These are phyloP conservation scores for Macropodus opercularis DNA, from an alignment of 2,797 vertebrate genomes.

Conservation along the genomic window DNA sequence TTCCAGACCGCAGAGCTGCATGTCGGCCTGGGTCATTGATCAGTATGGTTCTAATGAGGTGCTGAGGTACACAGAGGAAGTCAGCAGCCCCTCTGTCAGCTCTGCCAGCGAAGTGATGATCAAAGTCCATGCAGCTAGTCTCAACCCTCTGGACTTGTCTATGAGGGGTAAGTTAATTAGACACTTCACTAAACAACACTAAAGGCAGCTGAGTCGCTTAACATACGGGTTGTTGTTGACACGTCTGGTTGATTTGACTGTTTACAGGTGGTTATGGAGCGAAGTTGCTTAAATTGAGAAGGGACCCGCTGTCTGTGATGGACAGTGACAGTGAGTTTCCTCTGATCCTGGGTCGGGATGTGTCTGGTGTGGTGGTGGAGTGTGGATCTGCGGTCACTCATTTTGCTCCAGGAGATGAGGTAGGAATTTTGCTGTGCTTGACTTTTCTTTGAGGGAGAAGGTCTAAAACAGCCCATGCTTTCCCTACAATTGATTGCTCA, in stretches of 20 bases:
- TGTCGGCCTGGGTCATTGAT: conserved; percentile 92
- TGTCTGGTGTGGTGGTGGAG: conserved; percentile 92
- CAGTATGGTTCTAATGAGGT: conserved; percentile 87
- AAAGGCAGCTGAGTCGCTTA: background rate
- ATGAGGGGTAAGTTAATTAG: conserved; percentile 96
- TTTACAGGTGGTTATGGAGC: conserved; percentile 90
- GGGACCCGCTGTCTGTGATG: conserved; percentile 83
- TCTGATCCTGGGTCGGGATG: conserved; percentile 89
- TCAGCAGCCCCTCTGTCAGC: conserved; percentile 78
- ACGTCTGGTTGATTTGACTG: background rate
- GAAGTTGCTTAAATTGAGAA: conserved; percentile 84
- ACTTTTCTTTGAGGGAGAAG: background rate
- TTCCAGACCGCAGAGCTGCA: conserved; percentile 65
- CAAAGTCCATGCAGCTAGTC: conserved; percentile 87
- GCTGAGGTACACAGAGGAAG: conserved; percentile 83
- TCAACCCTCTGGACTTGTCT: conserved; percentile 91
- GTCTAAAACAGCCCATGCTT: background rate
- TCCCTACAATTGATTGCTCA: background rate
- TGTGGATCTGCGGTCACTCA: conserved; percentile 89
- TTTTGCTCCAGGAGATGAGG: conserved; percentile 91
- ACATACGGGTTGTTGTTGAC: background rate
- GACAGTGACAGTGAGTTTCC: conserved; percentile 83
- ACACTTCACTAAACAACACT: background rate
- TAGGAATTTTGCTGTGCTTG: conserved; percentile 47
- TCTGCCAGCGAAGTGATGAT: conserved; percentile 88